These are phyloP conservation scores for Stigmatopora nigra DNA, from an alignment of 2,113 vertebrate genomes.

Conservation along the genomic window DNA sequence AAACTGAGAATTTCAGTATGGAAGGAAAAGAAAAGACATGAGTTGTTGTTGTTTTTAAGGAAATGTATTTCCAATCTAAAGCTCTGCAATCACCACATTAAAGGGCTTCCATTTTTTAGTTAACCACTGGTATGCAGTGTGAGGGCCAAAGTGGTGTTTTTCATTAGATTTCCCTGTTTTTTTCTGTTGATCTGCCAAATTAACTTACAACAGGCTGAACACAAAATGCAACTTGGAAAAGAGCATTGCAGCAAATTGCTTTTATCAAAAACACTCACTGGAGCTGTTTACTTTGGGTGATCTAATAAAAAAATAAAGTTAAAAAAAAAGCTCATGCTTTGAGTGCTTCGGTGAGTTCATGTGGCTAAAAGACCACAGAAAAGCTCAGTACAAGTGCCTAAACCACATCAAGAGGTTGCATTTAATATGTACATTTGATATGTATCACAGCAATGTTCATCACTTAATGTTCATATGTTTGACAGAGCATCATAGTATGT, in stretches of 20 bases:
- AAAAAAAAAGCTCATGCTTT: constrained; percentile 45
- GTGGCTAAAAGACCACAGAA: constrained; percentile 51
- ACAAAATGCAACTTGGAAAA: constrained; percentile 69
- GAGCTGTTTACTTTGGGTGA: constrained; percentile 66
- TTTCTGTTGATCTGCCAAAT: constrained; percentile 72
- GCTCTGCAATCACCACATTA: constrained; percentile 72
- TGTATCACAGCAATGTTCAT: constrained; percentile 59
- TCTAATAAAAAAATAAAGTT: constrained; percentile 55
- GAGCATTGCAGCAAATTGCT: constrained; percentile 69
- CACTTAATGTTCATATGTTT: constrained; percentile 27
- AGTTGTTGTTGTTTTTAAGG: constrained; percentile 60
- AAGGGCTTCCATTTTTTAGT: constrained; percentile 63
- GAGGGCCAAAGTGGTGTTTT: constrained; percentile 67
- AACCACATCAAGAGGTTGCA: constrained; percentile 57
- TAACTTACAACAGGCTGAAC: constrained; percentile 71
- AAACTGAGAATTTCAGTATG: constrained; percentile 52
- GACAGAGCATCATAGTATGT: constrained; percentile 15
- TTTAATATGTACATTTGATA: constrained; percentile 39
- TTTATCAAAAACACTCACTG: constrained; percentile 72
- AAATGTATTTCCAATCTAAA: constrained; percentile 65
- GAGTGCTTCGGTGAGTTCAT: constrained; percentile 62
- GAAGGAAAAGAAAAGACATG: constrained; percentile 63
- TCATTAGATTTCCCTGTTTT: constrained; percentile 67
- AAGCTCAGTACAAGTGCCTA: constrained; percentile 31
- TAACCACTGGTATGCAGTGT: constrained; percentile 63